Conservation (phyloP, 1,140 invertebrate genomes). For the Drosophila funebris region DNA sequence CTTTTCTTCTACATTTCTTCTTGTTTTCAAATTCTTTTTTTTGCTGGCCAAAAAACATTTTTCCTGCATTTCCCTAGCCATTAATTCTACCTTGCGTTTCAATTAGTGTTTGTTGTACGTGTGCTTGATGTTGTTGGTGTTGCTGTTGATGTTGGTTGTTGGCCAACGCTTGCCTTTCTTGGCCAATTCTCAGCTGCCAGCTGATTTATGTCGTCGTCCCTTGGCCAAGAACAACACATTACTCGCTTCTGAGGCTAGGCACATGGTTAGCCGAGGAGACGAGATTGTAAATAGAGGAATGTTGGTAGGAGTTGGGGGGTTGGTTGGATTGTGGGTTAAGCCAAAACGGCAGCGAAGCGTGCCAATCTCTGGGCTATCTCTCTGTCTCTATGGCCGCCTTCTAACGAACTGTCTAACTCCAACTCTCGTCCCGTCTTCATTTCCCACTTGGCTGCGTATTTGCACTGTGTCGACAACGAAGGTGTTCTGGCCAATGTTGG, state of each 20-base stretch:
- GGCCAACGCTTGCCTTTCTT: constrained; percentile 31
- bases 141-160: constrained; percentile 16
- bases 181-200: constrained; percentile 5
- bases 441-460: constrained; percentile 78
- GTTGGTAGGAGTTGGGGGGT: neutral
- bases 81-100: constrained; percentile 78
- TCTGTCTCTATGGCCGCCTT: constrained; percentile 25
- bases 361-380: constrained; percentile 52
- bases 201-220: constrained; percentile 70
- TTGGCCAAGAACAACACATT: neutral
- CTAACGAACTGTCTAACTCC: constrained; percentile 58
- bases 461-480: constrained; percentile 40
- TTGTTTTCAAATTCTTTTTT: constrained; percentile 7
- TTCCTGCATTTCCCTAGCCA: constrained; percentile 68
- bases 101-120: constrained; percentile 62
- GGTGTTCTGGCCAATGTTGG: constrained; percentile 41
- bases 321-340: constrained; percentile 1
- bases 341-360: constrained; percentile 38
- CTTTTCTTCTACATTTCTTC: constrained; percentile 17
- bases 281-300: neutral
- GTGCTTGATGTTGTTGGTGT: constrained; percentile 2
- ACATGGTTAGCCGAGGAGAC: constrained; percentile 41
- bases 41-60: constrained; percentile 9
- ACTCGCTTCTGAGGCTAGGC: constrained; percentile 32
- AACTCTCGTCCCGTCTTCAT: constrained; percentile 64